phyloP scores from a whole-genome alignment of 2,113 vertebrate genomes.

The Oncorhynchus gorbuscha region DNA sequence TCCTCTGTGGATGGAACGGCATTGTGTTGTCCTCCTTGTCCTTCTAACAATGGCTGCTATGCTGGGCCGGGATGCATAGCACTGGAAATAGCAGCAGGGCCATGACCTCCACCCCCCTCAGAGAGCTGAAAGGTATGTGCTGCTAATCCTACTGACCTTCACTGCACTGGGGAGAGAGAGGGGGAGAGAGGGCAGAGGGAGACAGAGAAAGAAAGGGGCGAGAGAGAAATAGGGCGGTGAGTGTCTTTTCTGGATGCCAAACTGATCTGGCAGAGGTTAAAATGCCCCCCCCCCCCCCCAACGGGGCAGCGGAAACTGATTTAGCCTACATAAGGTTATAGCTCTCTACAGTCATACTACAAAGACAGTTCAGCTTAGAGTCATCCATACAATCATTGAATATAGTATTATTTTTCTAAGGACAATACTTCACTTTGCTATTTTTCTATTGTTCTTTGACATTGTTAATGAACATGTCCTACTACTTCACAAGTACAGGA shows the following conservation, averaged over 20 bases:
- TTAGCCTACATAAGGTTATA: slow-evolving; percentile 48
- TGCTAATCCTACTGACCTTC: slow-evolving; percentile 67
- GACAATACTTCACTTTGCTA: too few species aligned
- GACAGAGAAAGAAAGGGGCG: slow-evolving; percentile 4
- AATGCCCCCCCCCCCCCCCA: slow-evolving; percentile 42
- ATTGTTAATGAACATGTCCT: too few species aligned
- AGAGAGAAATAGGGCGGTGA: too few species aligned
- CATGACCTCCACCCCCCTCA: slow-evolving; percentile 33
- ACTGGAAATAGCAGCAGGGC: slow-evolving; percentile 52
- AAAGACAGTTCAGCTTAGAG: too few species aligned
- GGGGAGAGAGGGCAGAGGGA: slow-evolving; percentile 15
- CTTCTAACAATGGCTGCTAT: slow-evolving; percentile 43
- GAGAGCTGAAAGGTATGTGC: slow-evolving; percentile 63
- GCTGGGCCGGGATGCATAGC: slow-evolving; percentile 2
- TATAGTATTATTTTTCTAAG: too few species aligned
- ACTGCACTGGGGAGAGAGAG: slow-evolving; percentile 51
- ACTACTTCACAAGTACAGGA: too few species aligned
- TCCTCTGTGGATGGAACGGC: background rate
- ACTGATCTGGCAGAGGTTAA: slow-evolving; percentile 63
- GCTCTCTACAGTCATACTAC: too few species aligned
- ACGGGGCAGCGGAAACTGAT: slow-evolving; percentile 52
- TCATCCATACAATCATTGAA: too few species aligned
- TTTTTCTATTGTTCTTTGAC: too few species aligned
- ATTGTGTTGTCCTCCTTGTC: background rate
- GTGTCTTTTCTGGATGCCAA: slow-evolving; percentile 30